Conservation (phyloP, 2,888 invertebrate genomes). For the Acanthococcus lagerstroemiae region DNA sequence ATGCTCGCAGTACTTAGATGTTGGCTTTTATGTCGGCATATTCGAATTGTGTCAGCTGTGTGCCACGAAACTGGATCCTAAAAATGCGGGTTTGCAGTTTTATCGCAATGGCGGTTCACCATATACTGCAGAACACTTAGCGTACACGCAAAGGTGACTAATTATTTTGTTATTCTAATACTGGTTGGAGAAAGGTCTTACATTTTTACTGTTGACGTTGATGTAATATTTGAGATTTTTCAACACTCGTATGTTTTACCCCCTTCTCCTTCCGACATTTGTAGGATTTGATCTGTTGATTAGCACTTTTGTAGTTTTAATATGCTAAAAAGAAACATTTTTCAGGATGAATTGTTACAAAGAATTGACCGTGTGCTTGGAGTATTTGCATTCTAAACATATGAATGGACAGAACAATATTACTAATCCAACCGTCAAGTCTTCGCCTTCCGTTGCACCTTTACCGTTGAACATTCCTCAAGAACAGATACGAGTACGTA, state of each 20-base stretch:
- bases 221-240: no score
- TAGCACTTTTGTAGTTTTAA: no score
- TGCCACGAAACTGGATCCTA: constrained; percentile 78
- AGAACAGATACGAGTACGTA: constrained; percentile 13
- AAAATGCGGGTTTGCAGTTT: constrained; percentile 75
- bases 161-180: no score
- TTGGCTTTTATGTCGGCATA: constrained; percentile 77
- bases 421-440: not conserved
- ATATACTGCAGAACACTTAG: constrained; percentile 29
- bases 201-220: no score
- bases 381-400: constrained; percentile 48
- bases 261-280: no score
- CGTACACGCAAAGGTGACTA: constrained; percentile 32
- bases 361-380: constrained; percentile 68
- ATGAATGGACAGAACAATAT: not conserved
- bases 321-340: constrained; percentile 30
- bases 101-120: constrained; percentile 50
- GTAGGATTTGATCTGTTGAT: no score
- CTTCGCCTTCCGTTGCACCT: no score
- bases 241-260: no score
- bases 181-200: no score
- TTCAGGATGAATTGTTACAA: constrained; percentile 78
- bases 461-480: not conserved
- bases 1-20: constrained; percentile 69
- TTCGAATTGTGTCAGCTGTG: constrained; percentile 77